Conservation (phyloP, 1,140 invertebrate species). For the Chironomus tepperi region DNA sequence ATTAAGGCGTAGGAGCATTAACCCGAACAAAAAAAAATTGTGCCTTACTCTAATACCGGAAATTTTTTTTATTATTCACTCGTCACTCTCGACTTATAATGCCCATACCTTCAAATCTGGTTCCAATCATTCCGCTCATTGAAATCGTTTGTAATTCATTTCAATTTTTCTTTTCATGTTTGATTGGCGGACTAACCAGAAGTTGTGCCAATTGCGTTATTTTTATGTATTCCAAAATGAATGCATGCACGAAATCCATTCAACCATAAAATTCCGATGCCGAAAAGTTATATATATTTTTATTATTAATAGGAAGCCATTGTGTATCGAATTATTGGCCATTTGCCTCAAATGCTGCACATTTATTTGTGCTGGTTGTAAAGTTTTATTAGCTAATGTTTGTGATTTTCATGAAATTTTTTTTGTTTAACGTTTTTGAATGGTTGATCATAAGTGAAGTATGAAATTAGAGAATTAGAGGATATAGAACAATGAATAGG, state of each 20-base stretch:
- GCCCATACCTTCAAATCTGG: not conserved
- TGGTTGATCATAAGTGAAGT: no score
- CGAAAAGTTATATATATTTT: not conserved
- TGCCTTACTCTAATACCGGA: not conserved
- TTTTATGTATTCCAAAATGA: not conserved
- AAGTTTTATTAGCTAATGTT: no score
- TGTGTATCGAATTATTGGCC: not conserved
- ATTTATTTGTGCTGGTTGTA: no score
- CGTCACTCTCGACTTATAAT: no score
- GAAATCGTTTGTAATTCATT: not conserved
- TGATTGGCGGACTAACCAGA: not conserved
- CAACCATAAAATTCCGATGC: not conserved
- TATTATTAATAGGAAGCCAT: not conserved
- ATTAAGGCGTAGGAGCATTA: not conserved
- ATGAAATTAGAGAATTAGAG: no score
- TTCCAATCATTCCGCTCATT: constrained; percentile 21
- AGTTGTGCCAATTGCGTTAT: constrained; percentile 1
- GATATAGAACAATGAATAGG: no score
- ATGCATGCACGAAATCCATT: not conserved
- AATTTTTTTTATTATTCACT: not conserved
- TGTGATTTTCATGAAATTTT: no score
- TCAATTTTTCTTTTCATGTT: not conserved
- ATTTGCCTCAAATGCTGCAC: not conserved
- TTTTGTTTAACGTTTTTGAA: no score
- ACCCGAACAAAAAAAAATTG: not conserved